Evolutionary conservation across 1,140 invertebrate species (phyloP).

Genomic region (Cherax quadricarinatus): DNA sequence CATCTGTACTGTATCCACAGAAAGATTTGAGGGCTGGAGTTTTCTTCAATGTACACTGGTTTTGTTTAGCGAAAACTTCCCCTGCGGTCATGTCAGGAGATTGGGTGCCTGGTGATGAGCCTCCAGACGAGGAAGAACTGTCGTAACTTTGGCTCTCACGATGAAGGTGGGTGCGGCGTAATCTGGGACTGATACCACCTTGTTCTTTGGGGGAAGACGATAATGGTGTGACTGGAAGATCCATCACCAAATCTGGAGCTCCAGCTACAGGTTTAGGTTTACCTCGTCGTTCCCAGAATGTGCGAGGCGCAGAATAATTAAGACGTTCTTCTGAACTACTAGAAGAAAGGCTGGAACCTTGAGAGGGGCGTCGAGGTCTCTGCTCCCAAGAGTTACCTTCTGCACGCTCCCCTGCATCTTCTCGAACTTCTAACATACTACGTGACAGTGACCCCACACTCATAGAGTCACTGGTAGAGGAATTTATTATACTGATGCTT

Average conservation of each 20-base stretch:
- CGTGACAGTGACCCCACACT: constrained; percentile 33
- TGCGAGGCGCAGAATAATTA: constrained; percentile 59
- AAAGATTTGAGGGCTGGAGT: constrained; percentile 75
- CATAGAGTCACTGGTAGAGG: constrained; percentile 31
- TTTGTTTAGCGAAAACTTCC: constrained; percentile 86
- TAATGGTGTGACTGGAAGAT: constrained; percentile 81
- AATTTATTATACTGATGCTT: constrained; percentile 31
- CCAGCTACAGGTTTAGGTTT: constrained; percentile 69
- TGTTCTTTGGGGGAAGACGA: constrained; percentile 78
- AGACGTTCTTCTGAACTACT: constrained; percentile 71
- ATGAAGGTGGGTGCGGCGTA: constrained; percentile 74
- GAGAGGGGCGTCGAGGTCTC: constrained; percentile 43
- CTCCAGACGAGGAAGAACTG: constrained; percentile 71
- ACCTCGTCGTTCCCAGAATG: constrained; percentile 74
- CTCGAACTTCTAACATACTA: constrained; percentile 39
- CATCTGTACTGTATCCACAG: constrained; percentile 74
- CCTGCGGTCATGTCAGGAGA: constrained; percentile 84
- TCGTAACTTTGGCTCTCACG: constrained; percentile 76
- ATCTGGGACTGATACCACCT: constrained; percentile 67
- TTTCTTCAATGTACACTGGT: constrained; percentile 90
- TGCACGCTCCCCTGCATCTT: constrained; percentile 24
- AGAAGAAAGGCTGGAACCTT: constrained; percentile 68
- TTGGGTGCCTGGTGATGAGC: constrained; percentile 73
- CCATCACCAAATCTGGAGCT: constrained; percentile 93
- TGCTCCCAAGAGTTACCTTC: constrained; percentile 47